phyloP scores from a whole-genome alignment of 2,113 vertebrate genomes.

The Leucoraja erinaceus region DNA sequence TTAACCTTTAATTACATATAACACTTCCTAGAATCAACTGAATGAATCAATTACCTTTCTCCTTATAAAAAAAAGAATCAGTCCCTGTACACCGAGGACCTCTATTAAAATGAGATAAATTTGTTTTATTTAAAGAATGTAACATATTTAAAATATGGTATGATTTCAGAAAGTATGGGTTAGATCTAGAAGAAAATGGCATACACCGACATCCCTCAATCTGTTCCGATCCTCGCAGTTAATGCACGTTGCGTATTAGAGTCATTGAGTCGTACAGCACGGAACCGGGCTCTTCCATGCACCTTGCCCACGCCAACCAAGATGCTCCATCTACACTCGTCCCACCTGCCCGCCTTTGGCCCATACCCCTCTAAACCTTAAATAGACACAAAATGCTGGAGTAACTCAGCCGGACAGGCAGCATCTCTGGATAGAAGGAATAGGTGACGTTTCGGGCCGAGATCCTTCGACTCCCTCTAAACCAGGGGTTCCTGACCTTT shows the following conservation, averaged over 20 bases:
- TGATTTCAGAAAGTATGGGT: neutral
- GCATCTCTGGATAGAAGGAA: no score
- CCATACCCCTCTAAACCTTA: no score
- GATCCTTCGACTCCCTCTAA: no score
- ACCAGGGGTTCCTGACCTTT: no score
- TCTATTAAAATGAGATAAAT: conserved; percentile 2
- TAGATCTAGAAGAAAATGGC: neutral
- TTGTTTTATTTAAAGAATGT: neutral
- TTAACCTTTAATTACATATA: neutral
- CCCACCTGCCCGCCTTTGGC: no score
- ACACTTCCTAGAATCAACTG: conserved; percentile 1
- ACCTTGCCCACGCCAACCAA: no score
- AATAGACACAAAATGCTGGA: no score
- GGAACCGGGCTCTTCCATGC: no score
- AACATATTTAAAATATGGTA: neutral
- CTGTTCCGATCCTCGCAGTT: neutral
- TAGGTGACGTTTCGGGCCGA: no score
- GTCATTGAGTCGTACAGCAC: no score
- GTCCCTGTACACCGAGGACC: neutral
- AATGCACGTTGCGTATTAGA: neutral
- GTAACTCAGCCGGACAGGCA: no score
- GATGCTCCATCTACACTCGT: no score
- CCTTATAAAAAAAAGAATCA: neutral
- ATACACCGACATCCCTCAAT: neutral
- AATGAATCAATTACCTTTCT: neutral